Evolutionary conservation across 2,888 invertebrate species (phyloP), one percentile per base, ranked within the genome.

Genomic region (Onthophagus sagittarius): DNA sequence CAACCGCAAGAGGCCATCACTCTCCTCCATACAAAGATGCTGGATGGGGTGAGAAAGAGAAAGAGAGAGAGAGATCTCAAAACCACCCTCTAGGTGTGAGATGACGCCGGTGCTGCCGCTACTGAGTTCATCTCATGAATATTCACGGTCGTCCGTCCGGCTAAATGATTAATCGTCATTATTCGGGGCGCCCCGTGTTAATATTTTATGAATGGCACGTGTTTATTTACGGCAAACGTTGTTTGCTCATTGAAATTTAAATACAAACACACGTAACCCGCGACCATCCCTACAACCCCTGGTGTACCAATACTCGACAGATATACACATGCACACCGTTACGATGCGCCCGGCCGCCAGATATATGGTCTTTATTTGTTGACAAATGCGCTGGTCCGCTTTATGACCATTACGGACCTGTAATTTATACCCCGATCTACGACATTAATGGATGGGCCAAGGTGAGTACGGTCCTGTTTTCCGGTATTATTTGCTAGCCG

Each of bases 101-200:
- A 15, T n/a, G 33, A 15, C 14, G 70, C 53, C 9, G 15, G 14
- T 39, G 62, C 31, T 23, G 15, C 62, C 39, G 67, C 23, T 3
- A 23, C 23, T 23, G 72, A 72, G 75, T 76, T 77, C 79, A 53
- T 77, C 80, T 83, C 82, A 83, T 83, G 82, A 83, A 83, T 83
- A 84, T 84, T 83, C 83, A 82, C 81, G 78, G 79, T 80, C 77
- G 77, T 79, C 80, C 77, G 77, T 78, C 78, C 79, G 81, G 81
- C 81, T 83, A 82, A 84, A 84, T 84, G 83, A 84, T 85, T 84
- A 84, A 84, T 84, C 82, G 81, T 83, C 83, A 83, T 84, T 84
- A 84, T 82, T 82, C 81, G 80, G 82, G 82, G 82, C 82, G 63
- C 31, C 80, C 78, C 80, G 78, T 78, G 82, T 84, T 83, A 84